These are phyloP conservation scores for Podarcis cretensis DNA, from an alignment of 2,113 vertebrate genomes.

Conservation along the genomic window DNA sequence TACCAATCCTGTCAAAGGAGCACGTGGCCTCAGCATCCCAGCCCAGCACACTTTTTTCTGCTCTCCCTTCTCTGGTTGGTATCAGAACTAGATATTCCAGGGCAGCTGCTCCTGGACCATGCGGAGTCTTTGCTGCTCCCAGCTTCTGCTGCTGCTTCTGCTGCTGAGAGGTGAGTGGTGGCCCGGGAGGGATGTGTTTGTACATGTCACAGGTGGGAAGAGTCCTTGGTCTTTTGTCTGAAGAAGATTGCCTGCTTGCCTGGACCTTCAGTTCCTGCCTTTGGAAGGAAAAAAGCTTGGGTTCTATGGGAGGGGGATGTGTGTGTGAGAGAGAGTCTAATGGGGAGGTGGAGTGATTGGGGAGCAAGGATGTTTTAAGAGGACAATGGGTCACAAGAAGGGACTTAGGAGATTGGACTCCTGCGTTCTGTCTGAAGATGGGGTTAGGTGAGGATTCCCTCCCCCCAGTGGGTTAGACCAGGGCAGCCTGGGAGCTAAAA, in stretches of 20 bases:
- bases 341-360: no score
- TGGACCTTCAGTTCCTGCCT: neutral
- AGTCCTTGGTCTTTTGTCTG: neutral
- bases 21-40: neutral
- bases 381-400: no score
- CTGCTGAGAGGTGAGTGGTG: constrained; percentile 28
- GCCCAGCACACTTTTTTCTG: neutral
- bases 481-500: neutral
- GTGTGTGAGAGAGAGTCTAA: neutral
- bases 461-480: neutral
- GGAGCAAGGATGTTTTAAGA: neutral
- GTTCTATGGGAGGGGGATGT: neutral
- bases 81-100: neutral
- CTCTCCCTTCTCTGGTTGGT: neutral
- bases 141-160: constrained; percentile 1
- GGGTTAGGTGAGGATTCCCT: neutral
- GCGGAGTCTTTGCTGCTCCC: neutral
- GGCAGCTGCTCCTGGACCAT: neutral
- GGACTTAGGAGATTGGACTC: neutral
- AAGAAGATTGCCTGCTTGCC: neutral
- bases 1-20: neutral
- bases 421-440: neutral
- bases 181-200: neutral
- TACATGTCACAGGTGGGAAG: neutral
- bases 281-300: no score